These are phyloP conservation scores for Microhierax caerulescens DNA, from an alignment of 2,797 vertebrate species.

Conservation along the genomic window DNA sequence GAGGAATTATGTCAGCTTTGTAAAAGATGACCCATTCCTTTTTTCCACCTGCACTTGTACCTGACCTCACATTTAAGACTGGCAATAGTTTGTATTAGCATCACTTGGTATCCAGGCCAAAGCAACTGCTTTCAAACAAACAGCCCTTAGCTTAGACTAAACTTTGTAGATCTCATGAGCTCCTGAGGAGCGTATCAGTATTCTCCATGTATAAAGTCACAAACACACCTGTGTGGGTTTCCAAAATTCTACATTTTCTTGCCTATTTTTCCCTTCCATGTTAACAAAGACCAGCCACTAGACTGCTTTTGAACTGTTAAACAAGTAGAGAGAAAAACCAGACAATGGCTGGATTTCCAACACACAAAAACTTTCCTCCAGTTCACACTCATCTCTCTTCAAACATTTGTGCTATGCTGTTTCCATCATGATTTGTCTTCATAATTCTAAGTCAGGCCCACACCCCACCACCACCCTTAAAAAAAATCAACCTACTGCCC, in stretches of 20 bases:
- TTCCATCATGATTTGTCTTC: background rate
- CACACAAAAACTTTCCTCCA: background rate
- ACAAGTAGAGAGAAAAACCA: background rate
- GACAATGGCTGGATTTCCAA: background rate
- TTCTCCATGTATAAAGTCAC: background rate
- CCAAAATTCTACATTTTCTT: background rate
- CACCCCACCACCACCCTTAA: fast-evolving
- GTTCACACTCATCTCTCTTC: background rate
- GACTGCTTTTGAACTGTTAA: background rate
- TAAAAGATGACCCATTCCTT: background rate
- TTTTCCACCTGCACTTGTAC: background rate
- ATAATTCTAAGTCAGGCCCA: background rate
- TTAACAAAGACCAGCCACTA: background rate
- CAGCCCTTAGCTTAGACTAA: background rate
- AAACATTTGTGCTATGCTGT: background rate
- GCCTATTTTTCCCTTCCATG: background rate
- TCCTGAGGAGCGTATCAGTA: background rate
- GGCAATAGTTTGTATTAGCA: background rate
- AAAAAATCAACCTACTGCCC: background rate
- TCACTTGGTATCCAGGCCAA: background rate
- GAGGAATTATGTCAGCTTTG: background rate
- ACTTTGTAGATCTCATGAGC: background rate
- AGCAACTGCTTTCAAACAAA: background rate
- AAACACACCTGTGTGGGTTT: background rate
- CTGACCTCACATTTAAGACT: background rate